Evolutionary conservation across 2,888 invertebrate genomes (phyloP).

Genomic region (Eupelmus urozonus): DNA sequence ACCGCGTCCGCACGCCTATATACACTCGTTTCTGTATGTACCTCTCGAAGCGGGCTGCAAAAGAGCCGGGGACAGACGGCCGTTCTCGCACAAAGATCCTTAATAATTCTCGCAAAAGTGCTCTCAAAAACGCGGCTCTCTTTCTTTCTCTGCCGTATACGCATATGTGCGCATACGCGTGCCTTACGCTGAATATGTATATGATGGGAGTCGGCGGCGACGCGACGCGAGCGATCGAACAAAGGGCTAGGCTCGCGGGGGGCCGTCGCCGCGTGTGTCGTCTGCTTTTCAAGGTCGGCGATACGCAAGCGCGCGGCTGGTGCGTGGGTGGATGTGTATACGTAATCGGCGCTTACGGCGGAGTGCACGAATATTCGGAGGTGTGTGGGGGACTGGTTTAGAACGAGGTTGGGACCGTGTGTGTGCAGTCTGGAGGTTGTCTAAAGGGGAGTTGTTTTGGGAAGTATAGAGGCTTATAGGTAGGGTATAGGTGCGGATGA

Average conservation of each 20-base stretch:
- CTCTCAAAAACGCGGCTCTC: background rate
- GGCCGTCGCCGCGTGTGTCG: background rate
- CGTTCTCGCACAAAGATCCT: too few relatives aligned
- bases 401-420: too few relatives aligned
- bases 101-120: background rate
- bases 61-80: too few relatives aligned
- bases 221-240: conserved; percentile 15
- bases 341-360: too few relatives aligned
- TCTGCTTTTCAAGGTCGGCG: conserved; percentile 40
- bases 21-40: background rate
- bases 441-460: too few relatives aligned
- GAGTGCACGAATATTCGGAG: background rate
- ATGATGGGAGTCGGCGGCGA: conserved; percentile 4
- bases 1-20: background rate
- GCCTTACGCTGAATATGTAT: background rate
- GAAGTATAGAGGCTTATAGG: too few relatives aligned
- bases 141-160: background rate
- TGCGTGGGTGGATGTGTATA: background rate
- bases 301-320: background rate
- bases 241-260: background rate
- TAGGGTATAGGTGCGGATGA: too few relatives aligned
- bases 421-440: too few relatives aligned
- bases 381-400: too few relatives aligned
- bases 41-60: too few relatives aligned
- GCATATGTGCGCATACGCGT: background rate